These are phyloP conservation scores for Polypterus bichir DNA, from an alignment of 2,113 vertebrate species.

Conservation along the genomic window DNA sequence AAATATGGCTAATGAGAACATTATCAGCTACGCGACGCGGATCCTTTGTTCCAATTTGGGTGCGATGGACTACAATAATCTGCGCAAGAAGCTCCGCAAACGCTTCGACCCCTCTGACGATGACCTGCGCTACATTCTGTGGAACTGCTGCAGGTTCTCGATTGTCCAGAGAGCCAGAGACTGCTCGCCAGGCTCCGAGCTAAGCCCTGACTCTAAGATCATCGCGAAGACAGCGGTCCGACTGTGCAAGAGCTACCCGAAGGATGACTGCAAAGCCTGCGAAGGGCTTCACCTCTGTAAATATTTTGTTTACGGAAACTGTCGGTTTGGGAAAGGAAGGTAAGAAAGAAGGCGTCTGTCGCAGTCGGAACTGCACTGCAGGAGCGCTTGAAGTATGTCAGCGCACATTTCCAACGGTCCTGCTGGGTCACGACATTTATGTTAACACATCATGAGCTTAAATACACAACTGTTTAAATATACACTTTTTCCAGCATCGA, in stretches of 20 bases:
- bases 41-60: conserved; percentile 33
- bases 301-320: conserved; percentile 45
- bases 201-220: conserved; percentile 19
- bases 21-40: conserved; percentile 33
- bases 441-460: too few relatives aligned
- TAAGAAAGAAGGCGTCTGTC: conserved; percentile 17
- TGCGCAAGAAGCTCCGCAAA: conserved; percentile 27
- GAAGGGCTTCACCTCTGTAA: conserved; percentile 44
- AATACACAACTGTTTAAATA: too few relatives aligned
- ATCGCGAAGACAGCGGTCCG: conserved; percentile 42
- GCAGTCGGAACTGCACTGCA: too few relatives aligned
- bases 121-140: conserved; percentile 28
- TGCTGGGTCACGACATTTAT: too few relatives aligned
- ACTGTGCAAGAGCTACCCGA: conserved; percentile 33
- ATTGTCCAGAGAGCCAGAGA: conserved; percentile 19
- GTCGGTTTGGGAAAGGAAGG: conserved; percentile 45
- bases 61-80: conserved; percentile 28
- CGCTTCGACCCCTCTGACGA: conserved; percentile 24
- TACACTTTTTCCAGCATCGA: too few relatives aligned
- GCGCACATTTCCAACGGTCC: too few relatives aligned
- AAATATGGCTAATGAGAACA: conserved; percentile 23
- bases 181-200: conserved; percentile 4
- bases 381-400: too few relatives aligned
- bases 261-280: conserved; percentile 28
- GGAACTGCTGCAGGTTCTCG: conserved; percentile 31